These are phyloP conservation scores for Forbesichthys agassizii DNA, from an alignment of 2,113 vertebrate genomes.

Conservation along the genomic window DNA sequence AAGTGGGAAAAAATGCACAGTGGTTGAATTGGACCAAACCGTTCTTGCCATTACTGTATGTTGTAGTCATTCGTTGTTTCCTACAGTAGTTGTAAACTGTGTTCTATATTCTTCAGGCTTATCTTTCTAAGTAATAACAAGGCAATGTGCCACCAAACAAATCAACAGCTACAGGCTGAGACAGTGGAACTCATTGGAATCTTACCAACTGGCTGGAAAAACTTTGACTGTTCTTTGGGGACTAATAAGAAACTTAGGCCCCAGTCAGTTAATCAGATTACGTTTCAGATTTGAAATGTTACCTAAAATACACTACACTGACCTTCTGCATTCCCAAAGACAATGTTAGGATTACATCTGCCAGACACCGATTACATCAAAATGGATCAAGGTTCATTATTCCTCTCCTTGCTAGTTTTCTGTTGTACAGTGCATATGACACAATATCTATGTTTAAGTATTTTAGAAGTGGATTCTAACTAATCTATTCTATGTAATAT, in stretches of 20 bases:
- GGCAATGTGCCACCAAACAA: too few species aligned
- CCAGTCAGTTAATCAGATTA: conserved; percentile 47
- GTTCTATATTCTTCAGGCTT: too few species aligned
- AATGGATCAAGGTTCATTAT: neutral
- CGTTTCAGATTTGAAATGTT: conserved; percentile 4
- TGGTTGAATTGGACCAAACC: neutral
- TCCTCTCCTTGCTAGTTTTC: too few species aligned
- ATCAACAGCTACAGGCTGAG: too few species aligned
- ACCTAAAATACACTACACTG: conserved; percentile 17
- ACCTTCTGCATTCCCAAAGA: neutral
- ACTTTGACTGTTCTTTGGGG: conserved; percentile 18
- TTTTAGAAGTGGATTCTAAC: too few species aligned
- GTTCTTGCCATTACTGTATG: neutral
- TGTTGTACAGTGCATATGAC: too few species aligned
- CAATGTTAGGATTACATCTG: neutral
- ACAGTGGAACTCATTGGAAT: neutral
- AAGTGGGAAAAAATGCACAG: neutral
- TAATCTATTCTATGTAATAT: neutral
- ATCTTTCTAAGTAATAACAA: too few species aligned
- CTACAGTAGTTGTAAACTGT: neutral
- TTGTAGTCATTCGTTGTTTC: neutral
- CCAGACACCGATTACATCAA: neutral
- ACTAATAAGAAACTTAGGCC: conserved; percentile 33
- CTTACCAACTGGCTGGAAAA: conserved; percentile 42
- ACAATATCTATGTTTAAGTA: too few species aligned